phyloP scores from a whole-genome alignment of 2,113 vertebrate genomes.

The Dipodomys spectabilis region DNA sequence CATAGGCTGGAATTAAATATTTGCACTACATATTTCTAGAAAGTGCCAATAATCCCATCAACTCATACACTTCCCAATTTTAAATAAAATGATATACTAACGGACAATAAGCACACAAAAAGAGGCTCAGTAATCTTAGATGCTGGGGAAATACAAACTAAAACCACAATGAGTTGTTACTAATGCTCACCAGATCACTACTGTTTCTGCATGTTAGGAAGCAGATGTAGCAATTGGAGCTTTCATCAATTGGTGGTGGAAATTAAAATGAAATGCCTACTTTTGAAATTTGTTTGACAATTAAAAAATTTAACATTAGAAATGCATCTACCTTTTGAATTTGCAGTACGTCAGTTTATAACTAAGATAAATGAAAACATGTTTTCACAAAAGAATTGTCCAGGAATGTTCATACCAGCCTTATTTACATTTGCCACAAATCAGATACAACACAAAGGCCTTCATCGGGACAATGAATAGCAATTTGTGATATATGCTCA shows the following conservation, averaged over 20 bases:
- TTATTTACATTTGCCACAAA: not conserved
- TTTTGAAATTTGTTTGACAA: not conserved
- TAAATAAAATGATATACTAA: not conserved
- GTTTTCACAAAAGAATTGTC: not conserved
- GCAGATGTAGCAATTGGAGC: not conserved
- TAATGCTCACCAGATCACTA: too few relatives aligned
- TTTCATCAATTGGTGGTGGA: not conserved
- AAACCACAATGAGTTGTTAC: too few relatives aligned
- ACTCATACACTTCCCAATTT: not conserved
- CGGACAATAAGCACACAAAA: not conserved
- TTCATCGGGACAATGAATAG: not conserved
- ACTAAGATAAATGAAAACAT: conserved; percentile 10
- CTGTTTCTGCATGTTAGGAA: not conserved
- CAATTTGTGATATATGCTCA: not conserved
- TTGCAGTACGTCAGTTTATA: conserved; percentile 42
- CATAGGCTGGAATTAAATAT: not conserved
- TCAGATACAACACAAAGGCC: not conserved
- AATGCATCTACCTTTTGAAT: not conserved
- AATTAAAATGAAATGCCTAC: not conserved
- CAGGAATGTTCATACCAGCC: not conserved
- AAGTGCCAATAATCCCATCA: not conserved
- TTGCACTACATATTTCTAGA: not conserved
- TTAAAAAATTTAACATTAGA: too few relatives aligned
- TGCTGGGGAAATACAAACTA: not conserved
- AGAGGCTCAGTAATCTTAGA: not conserved